A percentile compares a stretch with the other conserved stretches of the same genome.
Evolutionary conservation across 1,140 invertebrate genomes (phyloP).

Genomic region (Saxidomus purpurata): DNA sequence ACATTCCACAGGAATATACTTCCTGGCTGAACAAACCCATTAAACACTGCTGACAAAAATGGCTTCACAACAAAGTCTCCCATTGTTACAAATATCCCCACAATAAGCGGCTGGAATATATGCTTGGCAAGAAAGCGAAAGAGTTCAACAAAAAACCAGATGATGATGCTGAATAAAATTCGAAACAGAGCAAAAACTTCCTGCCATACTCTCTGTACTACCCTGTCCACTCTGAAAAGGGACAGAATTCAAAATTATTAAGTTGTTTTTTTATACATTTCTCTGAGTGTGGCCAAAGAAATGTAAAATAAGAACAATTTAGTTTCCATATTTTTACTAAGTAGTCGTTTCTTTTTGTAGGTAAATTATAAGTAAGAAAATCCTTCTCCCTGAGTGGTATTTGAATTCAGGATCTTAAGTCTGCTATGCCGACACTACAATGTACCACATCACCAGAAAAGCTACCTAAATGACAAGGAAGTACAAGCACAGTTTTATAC

Average conservation of each 20-base stretch:
- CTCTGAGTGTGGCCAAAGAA: too few relatives aligned
- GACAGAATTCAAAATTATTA: not conserved
- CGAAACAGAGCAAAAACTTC: constrained; percentile 73
- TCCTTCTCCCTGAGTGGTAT: too few relatives aligned
- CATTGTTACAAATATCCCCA: constrained; percentile 68
- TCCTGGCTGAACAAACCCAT: constrained; percentile 73
- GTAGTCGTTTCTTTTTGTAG: too few relatives aligned
- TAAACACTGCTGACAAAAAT: constrained; percentile 75
- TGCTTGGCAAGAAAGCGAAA: constrained; percentile 69
- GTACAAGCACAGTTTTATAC: too few relatives aligned
- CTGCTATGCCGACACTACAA: too few relatives aligned
- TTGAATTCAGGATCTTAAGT: too few relatives aligned
- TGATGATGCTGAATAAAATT: constrained; percentile 72
- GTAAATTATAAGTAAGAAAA: too few relatives aligned
- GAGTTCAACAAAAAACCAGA: constrained; percentile 70
- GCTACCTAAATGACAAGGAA: too few relatives aligned
- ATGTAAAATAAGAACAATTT: too few relatives aligned
- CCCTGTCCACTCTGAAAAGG: constrained; percentile 71
- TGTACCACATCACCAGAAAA: too few relatives aligned
- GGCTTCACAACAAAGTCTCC: constrained; percentile 76
- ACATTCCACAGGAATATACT: constrained; percentile 74
- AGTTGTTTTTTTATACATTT: too few relatives aligned
- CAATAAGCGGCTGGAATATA: constrained; percentile 72
- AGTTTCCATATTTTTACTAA: too few relatives aligned
- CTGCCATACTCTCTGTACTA: constrained; percentile 70